phyloP scores from a whole-genome alignment of 2,888 invertebrate genomes.

The Hemaris fuciformis region DNA sequence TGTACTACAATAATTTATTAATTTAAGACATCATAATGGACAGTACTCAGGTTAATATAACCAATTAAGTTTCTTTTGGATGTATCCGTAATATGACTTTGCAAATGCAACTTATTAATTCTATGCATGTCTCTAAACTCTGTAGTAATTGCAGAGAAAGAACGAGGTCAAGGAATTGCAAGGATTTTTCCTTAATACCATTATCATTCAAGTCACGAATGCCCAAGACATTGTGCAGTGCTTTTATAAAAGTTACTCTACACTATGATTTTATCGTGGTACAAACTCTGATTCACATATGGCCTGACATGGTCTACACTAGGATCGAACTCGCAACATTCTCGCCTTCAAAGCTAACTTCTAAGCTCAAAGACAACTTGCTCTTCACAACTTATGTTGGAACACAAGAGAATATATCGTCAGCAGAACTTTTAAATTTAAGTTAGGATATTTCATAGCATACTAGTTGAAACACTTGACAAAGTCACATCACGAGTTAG shows the following conservation, averaged over 20 bases:
- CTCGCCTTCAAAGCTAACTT: no score
- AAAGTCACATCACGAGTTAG: neutral
- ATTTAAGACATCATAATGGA: neutral
- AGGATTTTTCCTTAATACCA: neutral
- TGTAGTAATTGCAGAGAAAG: neutral
- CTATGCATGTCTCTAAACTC: neutral
- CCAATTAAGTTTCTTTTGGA: neutral
- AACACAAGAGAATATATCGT: no score
- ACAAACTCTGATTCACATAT: no score
- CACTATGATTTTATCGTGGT: no score
- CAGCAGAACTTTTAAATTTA: no score
- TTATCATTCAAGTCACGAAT: neutral
- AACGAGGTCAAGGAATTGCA: neutral
- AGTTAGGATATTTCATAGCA: no score
- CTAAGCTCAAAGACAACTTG: no score
- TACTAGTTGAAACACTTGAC: neutral
- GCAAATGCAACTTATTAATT: neutral
- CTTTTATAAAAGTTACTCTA: no score
- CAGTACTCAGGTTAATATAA: neutral
- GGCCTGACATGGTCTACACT: no score
- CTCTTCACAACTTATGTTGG: no score
- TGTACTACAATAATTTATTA: neutral
- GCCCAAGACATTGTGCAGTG: no score
- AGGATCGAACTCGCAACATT: no score
- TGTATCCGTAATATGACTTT: neutral